Base-by-base conservation (phyloP, 1,140 invertebrate genomes). In the Diprion similis region DNA sequence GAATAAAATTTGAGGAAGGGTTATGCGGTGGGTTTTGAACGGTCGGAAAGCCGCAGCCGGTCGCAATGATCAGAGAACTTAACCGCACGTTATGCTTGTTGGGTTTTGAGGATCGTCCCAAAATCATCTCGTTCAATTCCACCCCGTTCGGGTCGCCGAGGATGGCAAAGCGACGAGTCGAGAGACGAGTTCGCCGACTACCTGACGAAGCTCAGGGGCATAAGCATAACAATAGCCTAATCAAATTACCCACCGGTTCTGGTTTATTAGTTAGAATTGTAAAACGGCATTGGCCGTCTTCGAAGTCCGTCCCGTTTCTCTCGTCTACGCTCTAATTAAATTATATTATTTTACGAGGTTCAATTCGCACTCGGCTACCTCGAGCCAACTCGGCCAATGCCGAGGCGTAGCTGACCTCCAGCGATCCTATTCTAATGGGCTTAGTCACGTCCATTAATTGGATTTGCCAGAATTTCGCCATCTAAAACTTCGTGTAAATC, bases 261-360 rank as follows among this genome's bases (percentile, higher is more conserved):
- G 45, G 66, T 77, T 77, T 77, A 77, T 73, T 77, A 71, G 66
- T 65, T 24, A n/a, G 65, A 75, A 74, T 75, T 70, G 70, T 72
- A 77, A 77, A 77, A 72, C 71, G 47, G 11, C n/a, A 59, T 9
- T 59, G 51, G 51, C 9, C n/a, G n/a, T 17, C 51, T 37, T 59
- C 11, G 51, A 59, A 59, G 51, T 9, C 9, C 51, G 3, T 59
- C 51, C 51, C n/a, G 9, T 59, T 59, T 59, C 51, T 59, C 9
- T 37, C 6, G 2, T 37, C 6, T 59, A 59, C 51, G 51, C 9
- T 59, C 51, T 59, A 59, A 59, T 59, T 59, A 59, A 59, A 59
- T 59, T 59, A 59, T 59, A 59, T 59, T 59, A 59, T 9, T 59
- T 59, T 59, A 59, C 51, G 51, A 59, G 11, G 11, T 59, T 6